Percentiles rank a stretch among this genome's conserved stretches.
Conservation (phyloP, 2,888 invertebrate species). For the Dasypolia templi region DNA sequence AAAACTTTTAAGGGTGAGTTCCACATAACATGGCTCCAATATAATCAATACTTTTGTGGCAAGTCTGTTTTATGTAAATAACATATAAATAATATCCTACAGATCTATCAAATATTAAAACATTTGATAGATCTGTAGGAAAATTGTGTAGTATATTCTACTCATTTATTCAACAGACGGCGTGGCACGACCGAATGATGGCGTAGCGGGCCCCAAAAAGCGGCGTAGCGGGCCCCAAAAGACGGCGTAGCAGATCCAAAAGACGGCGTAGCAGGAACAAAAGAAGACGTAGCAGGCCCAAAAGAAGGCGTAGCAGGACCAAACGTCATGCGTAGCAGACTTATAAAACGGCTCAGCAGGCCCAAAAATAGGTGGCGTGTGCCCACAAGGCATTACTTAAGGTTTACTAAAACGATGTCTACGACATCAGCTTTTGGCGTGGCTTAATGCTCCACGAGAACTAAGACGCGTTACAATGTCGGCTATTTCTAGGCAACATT, state of each 20-base stretch:
- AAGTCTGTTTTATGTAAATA: no score
- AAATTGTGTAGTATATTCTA: neutral
- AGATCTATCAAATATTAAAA: no score
- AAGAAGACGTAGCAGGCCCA: neutral
- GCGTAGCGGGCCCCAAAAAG: neutral
- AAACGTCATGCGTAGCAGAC: neutral
- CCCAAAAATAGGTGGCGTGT: neutral
- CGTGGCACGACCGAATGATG: neutral
- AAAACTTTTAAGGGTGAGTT: constrained; percentile 17
- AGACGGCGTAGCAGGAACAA: neutral
- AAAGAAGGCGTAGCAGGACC: neutral
- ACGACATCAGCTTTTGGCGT: neutral
- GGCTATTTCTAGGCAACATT: neutral
- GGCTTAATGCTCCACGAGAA: neutral
- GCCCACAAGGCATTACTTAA: neutral
- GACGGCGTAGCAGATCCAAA: neutral
- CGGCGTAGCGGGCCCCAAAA: neutral
- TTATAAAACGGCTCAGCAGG: neutral
- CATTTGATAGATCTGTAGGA: neutral
- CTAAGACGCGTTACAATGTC: no score
- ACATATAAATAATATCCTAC: no score
- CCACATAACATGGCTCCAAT: neutral
- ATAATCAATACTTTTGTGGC: neutral
- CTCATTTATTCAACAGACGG: neutral
- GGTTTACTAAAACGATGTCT: neutral